Base-by-base conservation (phyloP, 2,797 vertebrate species). In the Rhynchotus rufescens region DNA sequence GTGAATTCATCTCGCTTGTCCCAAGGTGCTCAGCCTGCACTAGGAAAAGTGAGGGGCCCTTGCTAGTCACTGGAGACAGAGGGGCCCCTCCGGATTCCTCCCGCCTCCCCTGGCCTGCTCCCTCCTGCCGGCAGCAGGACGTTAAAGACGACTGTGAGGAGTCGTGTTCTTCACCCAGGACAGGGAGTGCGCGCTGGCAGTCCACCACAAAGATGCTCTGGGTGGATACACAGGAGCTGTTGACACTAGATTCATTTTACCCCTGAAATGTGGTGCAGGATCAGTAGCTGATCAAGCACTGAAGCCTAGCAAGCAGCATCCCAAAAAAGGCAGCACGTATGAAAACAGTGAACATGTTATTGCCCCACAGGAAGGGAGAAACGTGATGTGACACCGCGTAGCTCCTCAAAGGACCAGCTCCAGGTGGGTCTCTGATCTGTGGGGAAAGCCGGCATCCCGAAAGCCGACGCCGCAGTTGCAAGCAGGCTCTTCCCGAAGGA, bases 161-260 rank as follows among this genome's bases (percentile, higher is more conserved):
- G 36, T 25, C 59, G 34, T 51, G 10, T 88, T 52, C 42, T 45
- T 26, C n/a, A 17, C 0, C 0, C n/a, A 76, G 64, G 7, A 51
- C 45, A 34, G 66, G 51, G 22, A 69, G 23, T 1, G 2, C 81
- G 16, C 22, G 9, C 66, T 80, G 77, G 15, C 1, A 0, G 28
- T 38, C 26, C 10, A 16, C 36, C 78, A 19, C 26, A 15, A 34
- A 56, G 74, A 5, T 72, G 38, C 36, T 72, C 74, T 78, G 49
- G 54, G 36, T 22, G 75, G 60, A 42, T 45, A 28, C 0, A 1
- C 49, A 42, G 22, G 22, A 80, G 34, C 72, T 62, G 38, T 28
- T 61, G n/a, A 38, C 20, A 21, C 2, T 6, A 59, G 30, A 51
- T 38, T 44, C 40, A 47, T 26, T 82, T 73, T n/a, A 47, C 8